Base-by-base conservation (phyloP, 1,140 invertebrate genomes). In the Augochlora pura region DNA sequence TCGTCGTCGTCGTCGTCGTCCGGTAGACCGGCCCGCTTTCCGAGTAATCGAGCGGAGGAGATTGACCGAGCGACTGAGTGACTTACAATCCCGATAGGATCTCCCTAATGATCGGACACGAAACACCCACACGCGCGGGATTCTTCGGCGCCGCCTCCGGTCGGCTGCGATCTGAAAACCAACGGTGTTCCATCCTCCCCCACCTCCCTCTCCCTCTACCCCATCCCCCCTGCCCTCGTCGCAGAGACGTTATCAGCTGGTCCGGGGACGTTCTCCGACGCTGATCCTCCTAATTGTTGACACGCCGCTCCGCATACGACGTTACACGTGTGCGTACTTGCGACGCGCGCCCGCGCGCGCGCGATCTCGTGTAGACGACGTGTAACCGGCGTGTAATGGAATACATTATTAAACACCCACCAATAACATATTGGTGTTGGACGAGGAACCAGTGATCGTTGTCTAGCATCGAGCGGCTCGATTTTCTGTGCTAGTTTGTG, bases 91-190 rank as follows among this genome's bases (percentile, higher is more conserved):
- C 73, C 75, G 90, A 92, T 91, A 91, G 82, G 75, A 92, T 92
- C 91, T 91, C 85, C 83, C 90, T 91, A 91, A 92, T 91, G 90
- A 91, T 91, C 86, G 85, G 87, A 90, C 91, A 91, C 84, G 90
- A 87, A 88, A 91, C 88, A 89, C 86, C 88, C 88, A 90, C 88
- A 88, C 88, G 83, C 70, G n/a, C n/a, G n/a, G 80, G 63, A 70
- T 86, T 64, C 77, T 60, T 57, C 70, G 70, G 64, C 82, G 87
- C 67, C 84, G 39, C 38, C 68, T 63, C 27, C 49, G 42, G 46
- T 65, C 21, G 60, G n/a, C 32, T 25, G 21, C 23, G 21, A 87
- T 82, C 73, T 78, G 57, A 87, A 86, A 82, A 81, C n/a, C 68
- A 54, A 68, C 25, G 46, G 32, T 4, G 32, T n/a, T n/a, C n/a